A percentile compares a stretch with the other conserved stretches of the same genome.
Evolutionary conservation across 1,140 invertebrate species (phyloP).

Genomic region (Neotoxoptera formosana): DNA sequence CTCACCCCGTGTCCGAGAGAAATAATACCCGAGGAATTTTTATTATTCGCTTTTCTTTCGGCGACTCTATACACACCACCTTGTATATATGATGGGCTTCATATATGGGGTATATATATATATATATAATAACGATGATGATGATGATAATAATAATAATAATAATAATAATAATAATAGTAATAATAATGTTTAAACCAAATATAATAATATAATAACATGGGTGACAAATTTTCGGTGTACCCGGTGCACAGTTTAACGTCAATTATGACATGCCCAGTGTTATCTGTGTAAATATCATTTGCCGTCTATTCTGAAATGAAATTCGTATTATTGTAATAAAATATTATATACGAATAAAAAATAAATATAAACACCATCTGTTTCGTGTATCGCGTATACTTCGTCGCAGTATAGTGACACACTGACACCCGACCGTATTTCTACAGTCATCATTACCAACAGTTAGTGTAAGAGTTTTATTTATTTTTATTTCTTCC

Average conservation of each 20-base stretch:
- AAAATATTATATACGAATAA: not conserved
- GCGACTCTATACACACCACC: constrained; percentile 20
- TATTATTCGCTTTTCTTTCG: constrained; percentile 42
- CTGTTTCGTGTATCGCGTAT: not conserved
- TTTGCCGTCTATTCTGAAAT: not conserved
- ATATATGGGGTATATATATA: not conserved
- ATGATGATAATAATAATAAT: too few relatives aligned
- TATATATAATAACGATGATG: not conserved
- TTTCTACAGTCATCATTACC: not conserved
- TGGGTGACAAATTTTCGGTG: constrained; percentile 49
- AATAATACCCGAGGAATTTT: constrained; percentile 52
- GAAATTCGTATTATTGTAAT: constrained; percentile 15
- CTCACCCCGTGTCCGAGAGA: not conserved
- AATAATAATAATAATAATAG: constrained; percentile 9
- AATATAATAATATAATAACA: constrained; percentile 47
- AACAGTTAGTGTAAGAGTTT: not conserved
- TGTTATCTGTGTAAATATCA: constrained; percentile 57
- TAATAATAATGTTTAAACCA: constrained; percentile 26
- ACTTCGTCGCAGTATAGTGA: not conserved
- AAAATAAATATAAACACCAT: constrained; percentile 33
- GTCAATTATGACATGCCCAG: constrained; percentile 44
- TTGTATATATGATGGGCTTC: not conserved
- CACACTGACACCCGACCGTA: not conserved
- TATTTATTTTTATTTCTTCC: not conserved
- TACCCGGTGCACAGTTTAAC: constrained; percentile 32